Evolutionary conservation across 2,888 invertebrate species (phyloP).

Genomic region (Dascillus cervinus): DNA sequence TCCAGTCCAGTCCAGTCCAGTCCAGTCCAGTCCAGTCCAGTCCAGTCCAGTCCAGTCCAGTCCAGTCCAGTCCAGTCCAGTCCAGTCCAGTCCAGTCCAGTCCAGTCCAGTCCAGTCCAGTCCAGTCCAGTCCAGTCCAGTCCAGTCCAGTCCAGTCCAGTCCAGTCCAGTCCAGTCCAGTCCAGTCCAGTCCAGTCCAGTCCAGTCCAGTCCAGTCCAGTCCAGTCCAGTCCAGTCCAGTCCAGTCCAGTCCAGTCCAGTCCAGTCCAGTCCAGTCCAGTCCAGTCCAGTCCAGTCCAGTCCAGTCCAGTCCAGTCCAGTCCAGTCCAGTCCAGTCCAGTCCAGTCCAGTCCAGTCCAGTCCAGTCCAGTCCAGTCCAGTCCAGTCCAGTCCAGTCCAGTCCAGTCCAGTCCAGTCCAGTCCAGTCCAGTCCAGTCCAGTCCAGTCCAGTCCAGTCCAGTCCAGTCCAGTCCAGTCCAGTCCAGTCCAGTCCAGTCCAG

Average conservation of each 20-base stretch:
- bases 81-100: slow-evolving; percentile 2
- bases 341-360: slow-evolving; percentile 2
- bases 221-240: slow-evolving; percentile 2
- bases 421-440: slow-evolving; percentile 2
- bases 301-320: slow-evolving; percentile 1
- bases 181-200: slow-evolving; percentile 1
- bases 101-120: slow-evolving; percentile 1
- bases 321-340: slow-evolving; percentile 1
- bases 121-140: slow-evolving; percentile 2
- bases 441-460: slow-evolving; percentile 2
- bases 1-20: slow-evolving; percentile 2
- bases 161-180: slow-evolving; percentile 2
- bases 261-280: slow-evolving; percentile 1
- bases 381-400: slow-evolving; percentile 1
- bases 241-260: slow-evolving; percentile 2
- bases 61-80: slow-evolving; percentile 2
- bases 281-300: slow-evolving; percentile 1
- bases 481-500: slow-evolving; percentile 1
- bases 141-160: slow-evolving; percentile 2
- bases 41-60: slow-evolving; percentile 2
- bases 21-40: slow-evolving; percentile 2
- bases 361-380: slow-evolving; percentile 1
- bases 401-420: slow-evolving; percentile 1
- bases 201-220: slow-evolving; percentile 2
- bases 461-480: slow-evolving; percentile 2